Evolutionary conservation across 2,797 vertebrate species (phyloP).

Genomic region (Lutjanus argentimaculatus): DNA sequence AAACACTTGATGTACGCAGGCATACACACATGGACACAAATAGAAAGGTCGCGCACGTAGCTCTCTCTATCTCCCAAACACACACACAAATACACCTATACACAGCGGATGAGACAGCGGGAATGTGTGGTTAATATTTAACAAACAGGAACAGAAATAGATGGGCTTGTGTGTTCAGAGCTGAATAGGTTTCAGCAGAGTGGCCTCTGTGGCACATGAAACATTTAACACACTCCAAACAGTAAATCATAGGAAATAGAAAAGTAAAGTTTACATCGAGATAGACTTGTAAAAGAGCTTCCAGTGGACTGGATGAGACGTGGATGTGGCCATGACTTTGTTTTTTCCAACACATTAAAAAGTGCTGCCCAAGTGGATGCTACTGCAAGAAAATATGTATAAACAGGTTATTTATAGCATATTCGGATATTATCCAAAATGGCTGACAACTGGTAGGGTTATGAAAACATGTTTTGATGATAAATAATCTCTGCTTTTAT

Average conservation of each 20-base stretch:
- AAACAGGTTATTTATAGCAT: conserved; percentile 32
- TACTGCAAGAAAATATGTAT: conserved; percentile 9
- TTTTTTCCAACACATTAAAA: conserved; percentile 9
- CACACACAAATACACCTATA: conserved; percentile 55
- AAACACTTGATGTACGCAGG: conserved; percentile 30
- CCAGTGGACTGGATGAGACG: conserved; percentile 36
- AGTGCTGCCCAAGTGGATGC: neutral
- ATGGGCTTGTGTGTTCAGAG: conserved; percentile 80
- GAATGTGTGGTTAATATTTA: conserved; percentile 86
- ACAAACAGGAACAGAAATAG: conserved; percentile 86
- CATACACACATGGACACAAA: conserved; percentile 41
- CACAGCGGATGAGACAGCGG: conserved; percentile 74
- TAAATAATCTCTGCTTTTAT: conserved; percentile 20
- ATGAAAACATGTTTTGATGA: conserved; percentile 42
- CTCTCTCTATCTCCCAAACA: conserved; percentile 51
- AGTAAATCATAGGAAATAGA: conserved; percentile 82
- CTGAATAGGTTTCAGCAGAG: conserved; percentile 77
- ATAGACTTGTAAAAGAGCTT: conserved; percentile 76
- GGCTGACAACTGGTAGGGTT: conserved; percentile 4
- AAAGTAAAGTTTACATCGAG: conserved; percentile 81
- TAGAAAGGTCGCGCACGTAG: conserved; percentile 59
- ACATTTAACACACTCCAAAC: conserved; percentile 83
- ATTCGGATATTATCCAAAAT: conserved; percentile 21
- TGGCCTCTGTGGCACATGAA: conserved; percentile 82
- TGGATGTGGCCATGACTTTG: conserved; percentile 12